Percentiles rank a stretch among this genome's conserved stretches.
Evolutionary conservation across 2,888 invertebrate species (phyloP).

Genomic region (Neoaliturus tenellus): DNA sequence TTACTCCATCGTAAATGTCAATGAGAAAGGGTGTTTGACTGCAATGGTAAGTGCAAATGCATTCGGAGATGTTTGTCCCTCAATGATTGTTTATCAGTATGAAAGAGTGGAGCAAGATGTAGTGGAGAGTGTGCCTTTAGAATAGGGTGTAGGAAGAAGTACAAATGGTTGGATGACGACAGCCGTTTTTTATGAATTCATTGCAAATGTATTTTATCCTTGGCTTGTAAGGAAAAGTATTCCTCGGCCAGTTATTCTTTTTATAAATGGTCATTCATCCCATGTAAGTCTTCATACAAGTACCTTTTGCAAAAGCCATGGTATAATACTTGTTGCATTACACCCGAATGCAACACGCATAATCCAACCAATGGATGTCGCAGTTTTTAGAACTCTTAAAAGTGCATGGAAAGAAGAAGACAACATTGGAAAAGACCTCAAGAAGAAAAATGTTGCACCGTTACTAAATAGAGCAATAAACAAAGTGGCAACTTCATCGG

Average conservation of each 20-base stretch:
- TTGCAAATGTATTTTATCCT: conserved; percentile 70
- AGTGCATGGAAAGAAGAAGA: conserved; percentile 59
- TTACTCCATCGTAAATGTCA: conserved; percentile 66
- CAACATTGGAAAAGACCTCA: conserved; percentile 1
- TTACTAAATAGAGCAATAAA: conserved; percentile 58
- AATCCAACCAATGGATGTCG: conserved; percentile 64
- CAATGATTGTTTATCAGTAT: conserved; percentile 62
- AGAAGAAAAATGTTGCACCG: conserved; percentile 60
- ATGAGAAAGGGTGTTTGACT: conserved; percentile 69
- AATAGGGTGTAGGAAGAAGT: conserved; percentile 71
- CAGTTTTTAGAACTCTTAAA: conserved; percentile 63
- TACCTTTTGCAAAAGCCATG: conserved; percentile 60
- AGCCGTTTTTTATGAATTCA: conserved; percentile 71
- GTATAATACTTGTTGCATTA: conserved; percentile 62
- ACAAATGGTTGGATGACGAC: conserved; percentile 73
- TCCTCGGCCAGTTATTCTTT: conserved; percentile 70
- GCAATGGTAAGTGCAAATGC: conserved; percentile 67
- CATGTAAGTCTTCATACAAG: conserved; percentile 65
- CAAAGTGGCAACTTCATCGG: conserved; percentile 42
- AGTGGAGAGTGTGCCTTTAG: conserved; percentile 62
- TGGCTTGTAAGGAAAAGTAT: conserved; percentile 70
- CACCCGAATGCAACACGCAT: conserved; percentile 64
- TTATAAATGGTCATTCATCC: conserved; percentile 71
- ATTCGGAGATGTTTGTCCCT: conserved; percentile 62
- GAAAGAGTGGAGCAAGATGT: conserved; percentile 62